phyloP scores from a whole-genome alignment of 1,140 invertebrate genomes.

The Capitella teleta region DNA sequence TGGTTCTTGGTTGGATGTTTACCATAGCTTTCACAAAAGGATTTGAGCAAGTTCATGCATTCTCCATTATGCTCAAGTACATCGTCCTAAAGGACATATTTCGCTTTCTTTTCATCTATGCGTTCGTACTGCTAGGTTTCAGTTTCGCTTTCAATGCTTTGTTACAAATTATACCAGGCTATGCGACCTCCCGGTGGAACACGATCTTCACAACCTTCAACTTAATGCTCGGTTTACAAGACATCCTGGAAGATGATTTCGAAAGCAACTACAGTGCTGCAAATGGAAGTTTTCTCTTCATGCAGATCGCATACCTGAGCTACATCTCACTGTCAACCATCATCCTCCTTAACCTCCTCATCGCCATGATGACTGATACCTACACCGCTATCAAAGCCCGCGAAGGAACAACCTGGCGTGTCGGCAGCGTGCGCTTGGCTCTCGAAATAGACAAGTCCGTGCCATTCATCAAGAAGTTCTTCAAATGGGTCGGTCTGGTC shows the following conservation, averaged over 20 bases:
- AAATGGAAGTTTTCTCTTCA: slow-evolving; percentile 2
- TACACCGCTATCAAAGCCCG: slow-evolving; percentile 10
- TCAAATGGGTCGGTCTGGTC: not conserved
- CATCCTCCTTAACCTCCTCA: slow-evolving; percentile 14
- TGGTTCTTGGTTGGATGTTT: slow-evolving; percentile 15
- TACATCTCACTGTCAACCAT: slow-evolving; percentile 13
- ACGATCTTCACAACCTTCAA: slow-evolving; percentile 13
- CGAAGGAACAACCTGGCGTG: slow-evolving; percentile 11
- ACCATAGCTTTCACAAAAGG: slow-evolving; percentile 14
- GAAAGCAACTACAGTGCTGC: slow-evolving; percentile 5
- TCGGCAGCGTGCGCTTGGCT: slow-evolving; percentile 10
- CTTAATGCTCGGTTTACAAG: slow-evolving; percentile 12
- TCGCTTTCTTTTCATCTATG: slow-evolving; percentile 14
- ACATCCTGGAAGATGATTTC: slow-evolving; percentile 9
- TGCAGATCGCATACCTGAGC: slow-evolving; percentile 9
- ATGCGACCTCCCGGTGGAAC: slow-evolving; percentile 1
- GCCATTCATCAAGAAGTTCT: not conserved
- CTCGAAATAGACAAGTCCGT: slow-evolving; percentile 2
- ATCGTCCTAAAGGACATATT: slow-evolving; percentile 14
- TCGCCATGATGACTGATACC: slow-evolving; percentile 15
- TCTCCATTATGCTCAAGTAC: slow-evolving; percentile 15
- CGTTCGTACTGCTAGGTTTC: slow-evolving; percentile 14
- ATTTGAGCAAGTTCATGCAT: slow-evolving; percentile 10
- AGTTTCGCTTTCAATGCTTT: slow-evolving; percentile 10
- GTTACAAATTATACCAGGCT: slow-evolving; percentile 7